Conservation (phyloP, 2,888 invertebrate genomes). For the Notodonta dromedarius region DNA sequence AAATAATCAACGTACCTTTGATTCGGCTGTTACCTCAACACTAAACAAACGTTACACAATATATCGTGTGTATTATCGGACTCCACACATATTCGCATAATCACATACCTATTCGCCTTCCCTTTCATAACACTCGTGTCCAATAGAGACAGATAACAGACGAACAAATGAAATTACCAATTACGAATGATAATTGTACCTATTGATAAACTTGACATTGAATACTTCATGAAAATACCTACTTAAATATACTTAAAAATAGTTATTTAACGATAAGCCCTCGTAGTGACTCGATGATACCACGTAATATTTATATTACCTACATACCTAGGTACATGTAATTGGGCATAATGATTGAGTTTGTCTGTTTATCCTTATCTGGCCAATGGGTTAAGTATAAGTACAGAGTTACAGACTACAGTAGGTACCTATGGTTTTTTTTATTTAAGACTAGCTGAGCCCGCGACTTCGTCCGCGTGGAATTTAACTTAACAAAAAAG, state of each 20-base stretch:
- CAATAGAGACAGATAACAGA: slow-evolving; percentile 13
- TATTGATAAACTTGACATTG: slow-evolving; percentile 38
- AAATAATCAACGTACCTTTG: slow-evolving; percentile 18
- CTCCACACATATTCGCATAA: not conserved
- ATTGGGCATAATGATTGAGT: too few relatives aligned
- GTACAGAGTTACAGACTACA: too few relatives aligned
- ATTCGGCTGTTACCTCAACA: slow-evolving; percentile 25
- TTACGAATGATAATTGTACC: not conserved
- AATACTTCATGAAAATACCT: not conserved
- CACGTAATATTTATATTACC: not conserved
- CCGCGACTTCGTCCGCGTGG: too few relatives aligned
- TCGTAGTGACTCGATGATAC: not conserved
- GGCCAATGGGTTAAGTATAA: too few relatives aligned
- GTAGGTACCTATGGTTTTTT: too few relatives aligned
- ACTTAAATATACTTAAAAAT: too few relatives aligned
- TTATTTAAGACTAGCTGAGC: too few relatives aligned
- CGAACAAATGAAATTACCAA: not conserved
- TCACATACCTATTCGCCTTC: slow-evolving; percentile 7
- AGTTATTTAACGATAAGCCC: not conserved
- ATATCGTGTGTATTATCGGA: not conserved
- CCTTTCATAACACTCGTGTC: slow-evolving; percentile 13
- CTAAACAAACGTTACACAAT: slow-evolving; percentile 22
- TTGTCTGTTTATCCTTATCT: too few relatives aligned
- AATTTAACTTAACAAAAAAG: too few relatives aligned
- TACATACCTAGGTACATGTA: too few relatives aligned